Percentiles rank a stretch among this genome's conserved stretches.
Conservation (phyloP, 2,113 vertebrate genomes). For the Hydrolagus affinis region DNA sequence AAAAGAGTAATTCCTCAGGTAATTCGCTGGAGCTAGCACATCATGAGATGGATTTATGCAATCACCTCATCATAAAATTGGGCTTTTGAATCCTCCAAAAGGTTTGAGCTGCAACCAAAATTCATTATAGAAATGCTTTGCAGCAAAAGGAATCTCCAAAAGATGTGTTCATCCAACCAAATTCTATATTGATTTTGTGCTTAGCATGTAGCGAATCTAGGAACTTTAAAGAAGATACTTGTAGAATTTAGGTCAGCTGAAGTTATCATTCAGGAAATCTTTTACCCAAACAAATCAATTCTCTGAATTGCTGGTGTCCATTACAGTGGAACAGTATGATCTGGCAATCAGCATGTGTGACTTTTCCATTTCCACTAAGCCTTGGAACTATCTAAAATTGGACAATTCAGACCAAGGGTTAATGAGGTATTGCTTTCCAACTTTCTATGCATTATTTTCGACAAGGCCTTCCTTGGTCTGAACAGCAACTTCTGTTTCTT, state of each 20-base stretch:
- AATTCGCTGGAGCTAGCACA: background rate
- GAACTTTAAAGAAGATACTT: background rate
- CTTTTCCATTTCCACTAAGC: no score
- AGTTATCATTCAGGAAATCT: background rate
- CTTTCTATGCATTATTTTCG: no score
- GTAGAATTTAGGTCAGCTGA: background rate
- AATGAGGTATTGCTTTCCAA: no score
- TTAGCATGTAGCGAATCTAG: background rate
- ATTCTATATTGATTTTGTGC: background rate
- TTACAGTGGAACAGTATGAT: no score
- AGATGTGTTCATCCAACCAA: background rate
- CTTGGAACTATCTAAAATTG: no score
- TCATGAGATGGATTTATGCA: background rate
- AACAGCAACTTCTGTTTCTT: no score
- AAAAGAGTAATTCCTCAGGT: background rate
- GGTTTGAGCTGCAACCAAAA: background rate
- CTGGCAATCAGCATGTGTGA: no score
- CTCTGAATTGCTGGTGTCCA: no score
- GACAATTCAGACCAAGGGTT: no score
- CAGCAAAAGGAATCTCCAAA: background rate
- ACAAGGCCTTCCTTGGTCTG: no score
- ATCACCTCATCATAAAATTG: background rate
- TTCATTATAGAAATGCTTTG: background rate
- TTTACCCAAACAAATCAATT: background rate
- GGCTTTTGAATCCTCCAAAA: no score